Evolutionary conservation across 2,888 invertebrate genomes (phyloP).

Genomic region (Tribolium freemani): DNA sequence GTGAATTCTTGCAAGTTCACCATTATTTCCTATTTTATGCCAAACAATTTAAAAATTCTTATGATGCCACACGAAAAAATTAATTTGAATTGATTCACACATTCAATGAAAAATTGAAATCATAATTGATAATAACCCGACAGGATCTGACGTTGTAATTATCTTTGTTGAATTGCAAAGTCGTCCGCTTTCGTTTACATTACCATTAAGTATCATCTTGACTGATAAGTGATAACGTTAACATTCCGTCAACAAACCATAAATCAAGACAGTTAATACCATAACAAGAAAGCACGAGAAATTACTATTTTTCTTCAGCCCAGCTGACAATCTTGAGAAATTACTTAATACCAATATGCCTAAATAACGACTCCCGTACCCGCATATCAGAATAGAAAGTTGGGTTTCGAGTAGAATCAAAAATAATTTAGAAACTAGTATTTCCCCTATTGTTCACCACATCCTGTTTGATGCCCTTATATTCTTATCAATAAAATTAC

Average conservation of each 20-base stretch:
- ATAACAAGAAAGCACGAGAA: background rate
- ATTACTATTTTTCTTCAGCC: background rate
- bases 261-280: background rate
- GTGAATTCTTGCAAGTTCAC: too few species aligned
- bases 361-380: background rate
- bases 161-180: conserved; percentile 7
- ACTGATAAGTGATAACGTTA: conserved; percentile 21
- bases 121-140: conserved; percentile 7
- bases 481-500: background rate
- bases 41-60: too few species aligned
- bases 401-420: background rate
- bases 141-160: conserved; percentile 41
- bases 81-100: background rate
- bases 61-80: background rate
- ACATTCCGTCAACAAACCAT: conserved; percentile 2
- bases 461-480: background rate
- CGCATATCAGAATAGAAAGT: background rate
- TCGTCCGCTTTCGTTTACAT: conserved; percentile 19
- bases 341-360: background rate
- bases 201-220: conserved; percentile 17
- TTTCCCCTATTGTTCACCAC: background rate
- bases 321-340: background rate
- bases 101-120: conserved; percentile 16
- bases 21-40: too few species aligned
- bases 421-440: background rate